Conservation (phyloP, 2,888 invertebrate genomes). For the Pherbina coryleti region DNA sequence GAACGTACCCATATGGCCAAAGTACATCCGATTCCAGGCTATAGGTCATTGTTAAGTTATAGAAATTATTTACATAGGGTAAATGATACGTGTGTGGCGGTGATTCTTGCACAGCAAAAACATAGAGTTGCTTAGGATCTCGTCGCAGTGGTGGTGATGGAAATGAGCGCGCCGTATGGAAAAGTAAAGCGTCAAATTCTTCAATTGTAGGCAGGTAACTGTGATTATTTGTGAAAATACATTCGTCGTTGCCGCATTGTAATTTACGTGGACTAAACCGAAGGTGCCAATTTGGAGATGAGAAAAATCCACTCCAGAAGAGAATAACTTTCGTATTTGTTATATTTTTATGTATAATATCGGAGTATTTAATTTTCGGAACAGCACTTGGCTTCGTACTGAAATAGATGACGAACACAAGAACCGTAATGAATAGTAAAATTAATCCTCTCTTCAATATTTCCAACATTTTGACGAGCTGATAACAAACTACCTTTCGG, state of each 20-base stretch:
- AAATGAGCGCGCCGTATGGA: slow-evolving; percentile 69
- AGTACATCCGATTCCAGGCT: slow-evolving; percentile 71
- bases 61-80: slow-evolving; percentile 67
- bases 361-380: too few relatives aligned
- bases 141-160: slow-evolving; percentile 66
- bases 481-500: too few relatives aligned
- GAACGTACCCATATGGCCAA: slow-evolving; percentile 67
- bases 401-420: too few relatives aligned
- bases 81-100: slow-evolving; percentile 62
- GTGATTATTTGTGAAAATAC: slow-evolving; percentile 68
- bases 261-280: slow-evolving; percentile 53
- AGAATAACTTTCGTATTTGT: slow-evolving; percentile 18
- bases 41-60: slow-evolving; percentile 73
- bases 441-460: too few relatives aligned
- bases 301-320: slow-evolving; percentile 63
- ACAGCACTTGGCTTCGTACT: too few relatives aligned
- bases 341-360: too few relatives aligned
- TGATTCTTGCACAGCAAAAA: slow-evolving; percentile 70
- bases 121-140: slow-evolving; percentile 68
- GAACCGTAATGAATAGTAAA: too few relatives aligned
- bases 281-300: slow-evolving; percentile 55
- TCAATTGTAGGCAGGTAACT: slow-evolving; percentile 58
- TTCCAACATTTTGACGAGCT: too few relatives aligned
- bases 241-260: slow-evolving; percentile 66
- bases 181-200: slow-evolving; percentile 71